Percentiles rank a stretch among this genome's conserved stretches.
Conservation (phyloP, 1,140 invertebrate species). For the Branchinecta lindahli region DNA sequence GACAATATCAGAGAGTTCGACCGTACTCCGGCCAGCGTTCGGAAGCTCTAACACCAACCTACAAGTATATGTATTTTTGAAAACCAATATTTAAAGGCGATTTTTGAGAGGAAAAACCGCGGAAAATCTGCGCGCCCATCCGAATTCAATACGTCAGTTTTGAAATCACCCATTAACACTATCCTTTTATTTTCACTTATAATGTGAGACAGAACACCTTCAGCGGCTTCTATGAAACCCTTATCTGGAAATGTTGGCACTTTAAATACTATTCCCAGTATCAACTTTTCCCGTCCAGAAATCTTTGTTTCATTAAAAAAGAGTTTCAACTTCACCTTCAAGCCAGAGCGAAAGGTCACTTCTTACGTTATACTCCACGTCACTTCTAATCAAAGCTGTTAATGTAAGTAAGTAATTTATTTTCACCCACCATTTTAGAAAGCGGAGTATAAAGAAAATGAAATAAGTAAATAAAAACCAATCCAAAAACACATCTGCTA, state of each 20-base stretch:
- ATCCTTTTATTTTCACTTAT: neutral
- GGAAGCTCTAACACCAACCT: no score
- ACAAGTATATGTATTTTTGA: no score
- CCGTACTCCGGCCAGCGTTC: no score
- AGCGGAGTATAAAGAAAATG: no score
- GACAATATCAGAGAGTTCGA: no score
- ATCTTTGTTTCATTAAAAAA: neutral
- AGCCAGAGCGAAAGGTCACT: neutral
- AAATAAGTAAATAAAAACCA: no score
- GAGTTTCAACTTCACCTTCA: neutral
- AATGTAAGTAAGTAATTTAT: no score
- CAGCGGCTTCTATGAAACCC: neutral
- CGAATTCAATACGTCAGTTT: neutral
- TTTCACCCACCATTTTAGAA: no score
- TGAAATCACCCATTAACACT: slow-evolving; percentile 3
- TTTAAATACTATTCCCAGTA: slow-evolving; percentile 2
- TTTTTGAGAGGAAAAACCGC: no score
- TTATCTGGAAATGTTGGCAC: slow-evolving; percentile 5
- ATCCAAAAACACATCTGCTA: no score
- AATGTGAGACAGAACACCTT: neutral
- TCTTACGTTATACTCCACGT: neutral
- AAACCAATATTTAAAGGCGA: no score
- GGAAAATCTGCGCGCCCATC: neutral
- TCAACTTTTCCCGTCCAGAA: neutral
- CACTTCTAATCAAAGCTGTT: no score